These are phyloP conservation scores for Hyperoplus immaculatus DNA, from an alignment of 2,797 vertebrate species.

Conservation along the genomic window DNA sequence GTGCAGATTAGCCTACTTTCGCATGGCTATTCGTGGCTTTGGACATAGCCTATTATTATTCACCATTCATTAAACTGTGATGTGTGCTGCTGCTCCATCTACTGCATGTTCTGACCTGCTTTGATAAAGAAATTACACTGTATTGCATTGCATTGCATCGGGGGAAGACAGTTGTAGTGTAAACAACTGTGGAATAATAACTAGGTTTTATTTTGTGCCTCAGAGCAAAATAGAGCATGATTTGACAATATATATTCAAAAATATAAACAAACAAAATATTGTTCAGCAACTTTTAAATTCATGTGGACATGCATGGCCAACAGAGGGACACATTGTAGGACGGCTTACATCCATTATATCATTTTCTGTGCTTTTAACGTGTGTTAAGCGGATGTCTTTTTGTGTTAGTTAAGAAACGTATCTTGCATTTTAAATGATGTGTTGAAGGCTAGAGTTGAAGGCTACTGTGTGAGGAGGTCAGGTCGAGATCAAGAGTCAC, in stretches of 20 bases:
- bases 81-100: not conserved
- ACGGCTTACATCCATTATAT: not conserved
- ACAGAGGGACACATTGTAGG: not conserved
- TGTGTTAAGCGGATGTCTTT: not conserved
- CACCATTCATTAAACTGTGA: not conserved
- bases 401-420: not conserved
- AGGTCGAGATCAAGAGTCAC: slow-evolving; percentile 62
- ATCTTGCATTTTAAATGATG: not conserved
- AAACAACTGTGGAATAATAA: too few relatives aligned
- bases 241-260: too few relatives aligned
- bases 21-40: not conserved
- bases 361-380: not conserved
- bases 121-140: too few relatives aligned
- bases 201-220: too few relatives aligned
- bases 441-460: not conserved
- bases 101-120: slow-evolving; percentile 3
- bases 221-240: too few relatives aligned
- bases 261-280: too few relatives aligned
- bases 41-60: not conserved
- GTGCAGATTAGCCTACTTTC: not conserved
- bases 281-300: not conserved
- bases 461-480: slow-evolving; percentile 20
- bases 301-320: too few relatives aligned
- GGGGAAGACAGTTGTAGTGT: too few relatives aligned
- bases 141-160: too few relatives aligned